These are phyloP conservation scores for Falco punctatus DNA, from an alignment of 2,113 vertebrate genomes.

Conservation along the genomic window DNA sequence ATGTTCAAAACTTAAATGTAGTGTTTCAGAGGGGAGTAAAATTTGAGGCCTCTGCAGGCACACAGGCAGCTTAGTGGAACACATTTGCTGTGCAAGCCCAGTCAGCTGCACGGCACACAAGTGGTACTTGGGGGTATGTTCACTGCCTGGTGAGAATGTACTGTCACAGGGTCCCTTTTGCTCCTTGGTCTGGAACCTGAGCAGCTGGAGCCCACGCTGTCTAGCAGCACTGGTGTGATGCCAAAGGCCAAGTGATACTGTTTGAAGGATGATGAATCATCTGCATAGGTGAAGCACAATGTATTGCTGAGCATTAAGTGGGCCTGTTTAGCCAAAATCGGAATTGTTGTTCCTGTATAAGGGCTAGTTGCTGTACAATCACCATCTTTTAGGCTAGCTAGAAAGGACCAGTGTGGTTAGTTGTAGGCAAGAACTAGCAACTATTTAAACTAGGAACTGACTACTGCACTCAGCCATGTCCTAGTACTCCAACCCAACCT, in stretches of 20 bases:
- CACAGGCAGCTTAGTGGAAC: accelerated
- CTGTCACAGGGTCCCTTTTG: not conserved
- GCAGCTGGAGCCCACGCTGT: not conserved
- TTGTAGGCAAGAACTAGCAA: not conserved
- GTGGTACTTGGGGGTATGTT: not conserved
- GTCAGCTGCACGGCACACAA: not conserved
- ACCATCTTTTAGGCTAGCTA: not conserved
- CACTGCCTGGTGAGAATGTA: accelerated
- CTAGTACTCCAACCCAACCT: not conserved
- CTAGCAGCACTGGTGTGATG: not conserved
- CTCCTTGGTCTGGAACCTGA: not conserved
- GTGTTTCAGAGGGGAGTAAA: not conserved
- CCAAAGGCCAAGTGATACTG: not conserved
- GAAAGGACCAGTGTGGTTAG: not conserved
- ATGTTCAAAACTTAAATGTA: not conserved
- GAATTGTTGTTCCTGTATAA: not conserved
- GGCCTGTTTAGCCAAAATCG: not conserved
- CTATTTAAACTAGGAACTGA: not conserved
- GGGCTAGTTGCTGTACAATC: not conserved
- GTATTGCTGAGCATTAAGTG: not conserved
- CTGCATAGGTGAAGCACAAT: accelerated
- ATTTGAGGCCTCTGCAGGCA: not conserved
- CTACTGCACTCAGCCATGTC: not conserved
- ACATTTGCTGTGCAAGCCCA: not conserved
- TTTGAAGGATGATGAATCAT: not conserved